phyloP scores from a whole-genome alignment of 2,797 vertebrate genomes.

The Uromys caudimaculatus region DNA sequence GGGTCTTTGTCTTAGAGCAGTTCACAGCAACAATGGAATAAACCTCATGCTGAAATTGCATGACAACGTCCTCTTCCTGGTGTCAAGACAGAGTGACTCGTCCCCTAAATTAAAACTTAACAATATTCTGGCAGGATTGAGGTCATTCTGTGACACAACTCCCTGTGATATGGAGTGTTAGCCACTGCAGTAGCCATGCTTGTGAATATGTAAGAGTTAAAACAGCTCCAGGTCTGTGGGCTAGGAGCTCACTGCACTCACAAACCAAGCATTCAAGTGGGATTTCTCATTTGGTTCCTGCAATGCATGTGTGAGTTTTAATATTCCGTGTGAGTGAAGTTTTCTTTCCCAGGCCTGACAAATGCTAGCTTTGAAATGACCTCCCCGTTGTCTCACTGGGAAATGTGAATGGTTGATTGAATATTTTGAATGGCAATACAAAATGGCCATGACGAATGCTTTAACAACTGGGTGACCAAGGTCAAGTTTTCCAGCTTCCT shows the following conservation, averaged over 20 bases:
- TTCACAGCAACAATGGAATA: not conserved
- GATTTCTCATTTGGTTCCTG: not conserved
- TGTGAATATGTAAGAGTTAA: conserved; percentile 27
- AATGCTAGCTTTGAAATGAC: not conserved
- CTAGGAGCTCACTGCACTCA: not conserved
- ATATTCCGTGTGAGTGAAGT: not conserved
- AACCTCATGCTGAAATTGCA: not conserved
- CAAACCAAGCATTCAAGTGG: not conserved
- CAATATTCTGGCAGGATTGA: conserved; percentile 33
- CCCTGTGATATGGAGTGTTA: not conserved
- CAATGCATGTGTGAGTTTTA: not conserved
- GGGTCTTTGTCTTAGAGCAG: not conserved
- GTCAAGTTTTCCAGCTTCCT: conserved; percentile 17
- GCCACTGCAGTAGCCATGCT: not conserved
- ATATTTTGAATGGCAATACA: not conserved
- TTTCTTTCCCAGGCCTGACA: not conserved
- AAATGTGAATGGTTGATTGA: not conserved
- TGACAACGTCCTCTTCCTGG: not conserved
- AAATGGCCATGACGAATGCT: not conserved
- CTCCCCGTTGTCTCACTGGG: not conserved
- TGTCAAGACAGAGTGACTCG: not conserved
- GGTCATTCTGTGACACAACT: conserved; percentile 25
- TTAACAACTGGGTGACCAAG: not conserved
- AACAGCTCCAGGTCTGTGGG: not conserved
- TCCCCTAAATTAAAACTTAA: conserved; percentile 4